Conservation (phyloP, 2,888 invertebrate species). For the Dynastes maya region DNA sequence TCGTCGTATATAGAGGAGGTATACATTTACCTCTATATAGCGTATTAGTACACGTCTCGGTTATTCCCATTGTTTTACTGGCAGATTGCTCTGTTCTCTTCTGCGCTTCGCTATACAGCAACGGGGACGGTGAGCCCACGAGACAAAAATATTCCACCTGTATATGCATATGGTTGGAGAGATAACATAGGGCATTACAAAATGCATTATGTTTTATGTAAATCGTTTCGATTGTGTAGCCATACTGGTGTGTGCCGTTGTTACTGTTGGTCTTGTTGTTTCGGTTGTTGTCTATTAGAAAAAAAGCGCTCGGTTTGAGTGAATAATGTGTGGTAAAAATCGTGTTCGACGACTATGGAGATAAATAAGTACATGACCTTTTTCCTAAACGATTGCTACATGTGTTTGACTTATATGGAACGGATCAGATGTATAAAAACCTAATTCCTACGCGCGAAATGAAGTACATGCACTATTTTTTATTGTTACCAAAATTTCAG, state of each 20-base stretch:
- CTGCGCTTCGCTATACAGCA: conserved; percentile 30
- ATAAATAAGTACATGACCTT: conserved; percentile 27
- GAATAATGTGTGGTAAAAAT: conserved; percentile 38
- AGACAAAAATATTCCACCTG: conserved; percentile 46
- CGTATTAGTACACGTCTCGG: conserved; percentile 43
- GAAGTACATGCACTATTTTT: too few species aligned
- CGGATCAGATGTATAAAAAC: background rate
- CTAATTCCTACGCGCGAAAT: too few species aligned
- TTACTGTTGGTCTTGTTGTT: conserved; percentile 25
- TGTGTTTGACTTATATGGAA: conserved; percentile 17
- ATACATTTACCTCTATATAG: conserved; percentile 30
- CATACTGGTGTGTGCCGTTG: conserved; percentile 36
- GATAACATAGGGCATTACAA: conserved; percentile 50
- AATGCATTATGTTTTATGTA: conserved; percentile 53
- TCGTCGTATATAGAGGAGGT: conserved; percentile 18
- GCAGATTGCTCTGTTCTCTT: conserved; percentile 28
- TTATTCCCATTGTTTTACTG: conserved; percentile 45
- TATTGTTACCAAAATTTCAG: too few species aligned
- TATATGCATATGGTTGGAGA: conserved; percentile 42
- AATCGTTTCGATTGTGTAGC: conserved; percentile 47
- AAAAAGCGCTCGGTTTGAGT: conserved; percentile 30
- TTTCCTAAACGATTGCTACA: conserved; percentile 26
- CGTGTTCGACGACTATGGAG: conserved; percentile 32
- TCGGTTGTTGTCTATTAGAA: conserved; percentile 35
- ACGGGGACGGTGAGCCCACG: conserved; percentile 30